phyloP scores from a whole-genome alignment of 1,140 invertebrate genomes.

The Drosophila takahashii region DNA sequence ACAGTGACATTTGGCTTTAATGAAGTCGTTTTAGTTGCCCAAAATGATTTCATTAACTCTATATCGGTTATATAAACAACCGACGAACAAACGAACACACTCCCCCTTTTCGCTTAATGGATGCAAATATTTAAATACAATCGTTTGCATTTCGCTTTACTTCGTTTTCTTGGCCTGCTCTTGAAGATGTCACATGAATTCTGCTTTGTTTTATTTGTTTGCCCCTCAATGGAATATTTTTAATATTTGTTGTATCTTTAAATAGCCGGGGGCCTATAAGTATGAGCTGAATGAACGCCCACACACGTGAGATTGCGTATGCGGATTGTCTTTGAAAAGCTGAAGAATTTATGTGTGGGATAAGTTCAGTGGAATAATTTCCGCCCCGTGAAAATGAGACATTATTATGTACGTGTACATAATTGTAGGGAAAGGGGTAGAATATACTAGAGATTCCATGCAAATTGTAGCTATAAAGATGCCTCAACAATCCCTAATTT shows the following conservation, averaged over 20 bases:
- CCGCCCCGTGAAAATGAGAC: slow-evolving; percentile 30
- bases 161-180: slow-evolving; percentile 20
- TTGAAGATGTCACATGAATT: slow-evolving; percentile 34
- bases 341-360: slow-evolving; percentile 40
- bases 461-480: slow-evolving; percentile 7
- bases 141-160: slow-evolving; percentile 37
- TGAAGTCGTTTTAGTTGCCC: slow-evolving; percentile 33
- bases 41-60: slow-evolving; percentile 39
- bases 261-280: slow-evolving; percentile 31
- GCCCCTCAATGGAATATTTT: slow-evolving; percentile 56
- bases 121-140: slow-evolving; percentile 50
- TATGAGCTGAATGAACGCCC: slow-evolving; percentile 48
- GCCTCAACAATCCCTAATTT: slow-evolving; percentile 18
- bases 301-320: slow-evolving; percentile 34
- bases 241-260: slow-evolving; percentile 40
- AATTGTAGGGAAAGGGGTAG: slow-evolving; percentile 14
- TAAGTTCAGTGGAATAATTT: slow-evolving; percentile 30
- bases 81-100: slow-evolving; percentile 4
- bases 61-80: slow-evolving; percentile 14
- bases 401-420: slow-evolving; percentile 16
- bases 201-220: slow-evolving; percentile 23
- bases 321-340: slow-evolving; percentile 32
- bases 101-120: slow-evolving; percentile 48
- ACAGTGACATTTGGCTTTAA: slow-evolving; percentile 41
- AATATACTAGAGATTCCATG: neutral